A percentile compares a stretch with the other conserved stretches of the same genome.
Conservation (phyloP, 2,888 invertebrate genomes). For the Leistus spinibarbis region DNA sequence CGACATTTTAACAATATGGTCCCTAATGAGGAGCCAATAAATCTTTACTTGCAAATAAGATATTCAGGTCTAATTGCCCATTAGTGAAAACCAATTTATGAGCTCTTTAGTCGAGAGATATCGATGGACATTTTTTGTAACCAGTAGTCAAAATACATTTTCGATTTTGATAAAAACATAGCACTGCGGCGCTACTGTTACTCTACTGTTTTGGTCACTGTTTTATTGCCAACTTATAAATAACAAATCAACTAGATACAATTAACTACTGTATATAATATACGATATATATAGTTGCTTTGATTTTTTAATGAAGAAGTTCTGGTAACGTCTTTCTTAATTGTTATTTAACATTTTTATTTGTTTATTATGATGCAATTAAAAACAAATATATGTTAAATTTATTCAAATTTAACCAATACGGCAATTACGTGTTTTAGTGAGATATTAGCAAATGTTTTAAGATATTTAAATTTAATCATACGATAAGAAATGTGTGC, state of each 20-base stretch:
- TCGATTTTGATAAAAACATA: slow-evolving; percentile 19
- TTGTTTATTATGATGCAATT: background rate
- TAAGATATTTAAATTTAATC: too few species aligned
- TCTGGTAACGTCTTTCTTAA: background rate
- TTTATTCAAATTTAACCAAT: background rate
- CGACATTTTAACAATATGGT: slow-evolving; percentile 21
- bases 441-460: too few species aligned
- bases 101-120: slow-evolving; percentile 15
- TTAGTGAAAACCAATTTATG: slow-evolving; percentile 33
- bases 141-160: slow-evolving; percentile 32
- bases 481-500: too few species aligned
- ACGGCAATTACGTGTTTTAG: too few species aligned
- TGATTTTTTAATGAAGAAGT: slow-evolving; percentile 4
- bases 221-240: background rate
- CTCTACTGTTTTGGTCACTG: slow-evolving; percentile 28
- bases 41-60: slow-evolving; percentile 34
- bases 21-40: slow-evolving; percentile 19
- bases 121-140: slow-evolving; percentile 31
- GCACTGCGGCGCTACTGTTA: slow-evolving; percentile 7
- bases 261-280: slow-evolving; percentile 5
- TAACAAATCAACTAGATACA: slow-evolving; percentile 20
- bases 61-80: slow-evolving; percentile 36
- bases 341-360: background rate
- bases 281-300: background rate
- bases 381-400: background rate